phyloP scores from a whole-genome alignment of 2,113 vertebrate genomes.

The Procavia capensis region DNA sequence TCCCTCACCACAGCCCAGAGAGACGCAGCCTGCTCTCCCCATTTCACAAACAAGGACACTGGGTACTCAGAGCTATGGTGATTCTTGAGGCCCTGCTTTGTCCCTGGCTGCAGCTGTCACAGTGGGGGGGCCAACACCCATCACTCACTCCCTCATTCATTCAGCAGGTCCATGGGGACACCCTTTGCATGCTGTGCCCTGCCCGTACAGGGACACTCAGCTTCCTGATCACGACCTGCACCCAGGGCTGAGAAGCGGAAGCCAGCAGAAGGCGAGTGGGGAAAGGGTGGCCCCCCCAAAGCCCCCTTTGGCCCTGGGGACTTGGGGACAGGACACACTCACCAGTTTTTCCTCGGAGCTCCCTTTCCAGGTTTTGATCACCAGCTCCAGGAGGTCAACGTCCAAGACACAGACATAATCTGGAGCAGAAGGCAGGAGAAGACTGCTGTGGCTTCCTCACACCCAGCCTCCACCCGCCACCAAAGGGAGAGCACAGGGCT shows the following conservation, averaged over 20 bases:
- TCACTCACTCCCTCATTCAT: neutral
- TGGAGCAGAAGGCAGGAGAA: constrained; percentile 65
- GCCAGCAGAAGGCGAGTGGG: rapidly evolving
- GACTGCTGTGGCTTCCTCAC: rapidly evolving
- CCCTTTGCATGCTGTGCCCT: too few species aligned
- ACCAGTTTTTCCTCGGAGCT: constrained; percentile 90
- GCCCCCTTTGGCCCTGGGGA: neutral
- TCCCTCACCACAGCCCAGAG: neutral
- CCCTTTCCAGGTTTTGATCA: constrained; percentile 96
- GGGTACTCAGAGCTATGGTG: neutral
- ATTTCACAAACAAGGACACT: neutral
- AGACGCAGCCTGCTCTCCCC: neutral
- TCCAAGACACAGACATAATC: constrained; percentile 95
- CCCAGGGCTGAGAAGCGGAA: neutral
- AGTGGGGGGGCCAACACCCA: neutral
- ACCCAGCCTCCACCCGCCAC: neutral
- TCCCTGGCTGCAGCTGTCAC: neutral
- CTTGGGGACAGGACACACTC: constrained; percentile 54
- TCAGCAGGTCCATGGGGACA: neutral
- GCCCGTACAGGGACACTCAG: neutral
- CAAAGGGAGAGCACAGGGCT: neutral
- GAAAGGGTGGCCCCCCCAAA: rapidly evolving
- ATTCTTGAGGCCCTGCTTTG: neutral
- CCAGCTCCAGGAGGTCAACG: constrained; percentile 94
- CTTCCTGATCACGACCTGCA: neutral